Conservation (phyloP, 2,113 vertebrate species). For the Indicator maculatus region DNA sequence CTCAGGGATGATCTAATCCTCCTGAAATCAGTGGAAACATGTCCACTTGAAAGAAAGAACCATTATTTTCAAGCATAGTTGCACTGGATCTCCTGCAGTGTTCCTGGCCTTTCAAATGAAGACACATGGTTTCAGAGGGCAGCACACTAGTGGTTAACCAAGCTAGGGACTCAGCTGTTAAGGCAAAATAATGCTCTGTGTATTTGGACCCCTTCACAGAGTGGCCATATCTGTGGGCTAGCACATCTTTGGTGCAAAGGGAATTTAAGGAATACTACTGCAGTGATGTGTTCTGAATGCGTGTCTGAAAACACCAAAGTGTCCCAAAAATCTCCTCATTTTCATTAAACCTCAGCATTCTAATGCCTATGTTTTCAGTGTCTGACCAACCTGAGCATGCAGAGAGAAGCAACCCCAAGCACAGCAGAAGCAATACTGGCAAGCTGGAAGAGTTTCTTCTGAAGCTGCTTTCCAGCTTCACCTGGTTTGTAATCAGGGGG, state of each 20-base stretch:
- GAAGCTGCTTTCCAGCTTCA: neutral
- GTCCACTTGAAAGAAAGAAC: neutral
- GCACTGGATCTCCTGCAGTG: neutral
- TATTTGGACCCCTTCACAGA: neutral
- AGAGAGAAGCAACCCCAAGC: neutral
- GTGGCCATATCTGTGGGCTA: too few species aligned
- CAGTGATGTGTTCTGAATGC: accelerated
- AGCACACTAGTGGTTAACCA: neutral
- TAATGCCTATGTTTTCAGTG: neutral
- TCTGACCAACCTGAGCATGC: accelerated
- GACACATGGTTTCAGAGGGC: neutral
- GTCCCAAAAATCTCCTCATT: neutral
- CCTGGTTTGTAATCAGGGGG: neutral
- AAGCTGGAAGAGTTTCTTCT: neutral
- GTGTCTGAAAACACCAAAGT: neutral
- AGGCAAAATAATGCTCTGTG: neutral
- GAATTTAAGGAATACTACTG: accelerated
- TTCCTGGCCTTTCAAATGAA: neutral
- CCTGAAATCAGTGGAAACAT: neutral
- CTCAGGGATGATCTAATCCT: constrained; percentile 4
- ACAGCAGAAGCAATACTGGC: neutral
- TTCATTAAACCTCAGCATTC: neutral
- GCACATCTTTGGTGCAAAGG: neutral
- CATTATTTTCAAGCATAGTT: neutral
- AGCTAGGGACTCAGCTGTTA: neutral